Evolutionary conservation across 2,888 invertebrate genomes (phyloP), one percentile per base, ranked within the genome.

Genomic region (Hybos culiciformis): DNA sequence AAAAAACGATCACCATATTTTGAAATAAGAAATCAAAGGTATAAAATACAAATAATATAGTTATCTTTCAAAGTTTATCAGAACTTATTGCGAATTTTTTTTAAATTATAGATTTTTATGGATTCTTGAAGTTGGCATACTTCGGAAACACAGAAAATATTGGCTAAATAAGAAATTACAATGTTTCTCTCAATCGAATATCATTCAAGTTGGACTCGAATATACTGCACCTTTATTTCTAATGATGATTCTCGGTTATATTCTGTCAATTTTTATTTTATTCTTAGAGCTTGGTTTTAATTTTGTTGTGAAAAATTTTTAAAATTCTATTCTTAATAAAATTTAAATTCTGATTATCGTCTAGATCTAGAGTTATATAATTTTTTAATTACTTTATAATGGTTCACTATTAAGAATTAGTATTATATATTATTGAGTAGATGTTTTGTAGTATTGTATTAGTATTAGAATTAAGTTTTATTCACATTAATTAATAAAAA

Each of bases 181-280:
- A 21, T 64, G 64, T 41, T 54, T 55, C 44, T 51, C 61, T 7
- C 54, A 55, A 37, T 59, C 47, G 40, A 50, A 54, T 42, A 48
- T 59, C 37, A 56, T 62, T 14, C 54, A 51, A 33, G 63, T 64
- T 26, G 63, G 63, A 39, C 48, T 63, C 50, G 63, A 63, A 37
- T 63, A 63, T 39, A 58, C 59, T 11, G 62, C 61, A 3, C 61
- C 63, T 1, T 46, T 63, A 9, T 61, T 64, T 46, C 50, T 59
- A 6, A 54, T 63, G 51, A 48, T 63, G 40, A 46, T 55, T 34
- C 46, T 51, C 8, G 51, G 36, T 6, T n/a, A 20, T 11, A 12
- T 20, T 20, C 2, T n/a, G 20, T 36, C 36, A 12, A 12, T 20
- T n/a, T n/a, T 20, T 6, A 12, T 36, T 3, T n/a, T 36, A 5